Evolutionary conservation across 2,113 vertebrate genomes (phyloP).

Genomic region (Antennarius striatus): DNA sequence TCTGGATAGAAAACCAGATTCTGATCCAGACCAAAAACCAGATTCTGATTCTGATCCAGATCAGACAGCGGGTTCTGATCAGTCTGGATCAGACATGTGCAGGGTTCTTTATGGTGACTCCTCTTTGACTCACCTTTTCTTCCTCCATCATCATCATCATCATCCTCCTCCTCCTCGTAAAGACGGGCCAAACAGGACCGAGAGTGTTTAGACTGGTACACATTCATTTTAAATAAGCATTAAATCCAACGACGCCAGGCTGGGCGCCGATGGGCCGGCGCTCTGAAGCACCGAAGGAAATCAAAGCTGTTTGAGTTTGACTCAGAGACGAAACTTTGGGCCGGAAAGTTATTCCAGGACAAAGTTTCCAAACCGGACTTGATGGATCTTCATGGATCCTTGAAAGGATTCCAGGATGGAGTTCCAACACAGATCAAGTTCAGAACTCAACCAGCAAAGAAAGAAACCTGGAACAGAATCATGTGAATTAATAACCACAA

Average conservation of each 20-base stretch:
- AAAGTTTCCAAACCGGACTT: background rate
- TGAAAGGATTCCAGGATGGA: background rate
- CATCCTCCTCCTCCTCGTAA: constrained; percentile 38
- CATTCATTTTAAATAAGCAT: constrained; percentile 74
- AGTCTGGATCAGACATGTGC: no score
- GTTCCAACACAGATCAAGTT: background rate
- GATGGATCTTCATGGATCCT: background rate
- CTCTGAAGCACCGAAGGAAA: constrained; percentile 8
- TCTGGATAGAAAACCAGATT: no score
- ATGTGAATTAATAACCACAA: no score
- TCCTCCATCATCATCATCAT: constrained; percentile 55
- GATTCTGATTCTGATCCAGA: no score
- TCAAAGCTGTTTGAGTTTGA: constrained; percentile 17
- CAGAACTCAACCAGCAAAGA: background rate
- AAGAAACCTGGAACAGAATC: background rate
- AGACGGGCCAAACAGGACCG: constrained; percentile 58
- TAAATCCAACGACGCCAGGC: constrained; percentile 71
- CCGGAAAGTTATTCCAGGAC: background rate
- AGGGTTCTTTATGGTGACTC: constrained; percentile 23
- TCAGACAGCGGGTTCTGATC: no score
- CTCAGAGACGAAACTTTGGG: background rate
- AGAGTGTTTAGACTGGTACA: constrained; percentile 72
- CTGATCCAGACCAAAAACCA: no score
- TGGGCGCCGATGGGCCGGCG: constrained; percentile 3
- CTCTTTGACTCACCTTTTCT: constrained; percentile 40